A percentile compares a stretch with the other conserved stretches of the same genome.
These are phyloP conservation scores for Leucoraja ocellata DNA, from an alignment of 2,797 vertebrate species.

Conservation along the genomic window DNA sequence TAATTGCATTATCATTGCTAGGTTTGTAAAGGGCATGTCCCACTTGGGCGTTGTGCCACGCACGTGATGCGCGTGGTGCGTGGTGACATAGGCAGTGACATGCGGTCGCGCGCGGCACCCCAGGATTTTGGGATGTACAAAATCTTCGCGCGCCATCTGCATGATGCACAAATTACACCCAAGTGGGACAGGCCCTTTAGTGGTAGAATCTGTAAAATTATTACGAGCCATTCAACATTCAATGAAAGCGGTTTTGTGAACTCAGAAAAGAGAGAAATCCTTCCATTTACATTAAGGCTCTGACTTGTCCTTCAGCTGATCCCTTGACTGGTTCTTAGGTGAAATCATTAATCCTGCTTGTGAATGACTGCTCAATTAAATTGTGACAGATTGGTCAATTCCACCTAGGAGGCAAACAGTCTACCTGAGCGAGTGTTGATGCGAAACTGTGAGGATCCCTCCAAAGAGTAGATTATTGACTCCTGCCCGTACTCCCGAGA, in stretches of 20 bases:
- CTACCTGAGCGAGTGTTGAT: constrained; percentile 92
- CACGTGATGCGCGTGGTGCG: no score
- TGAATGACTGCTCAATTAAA: no score
- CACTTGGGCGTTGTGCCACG: no score
- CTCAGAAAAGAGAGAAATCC: neutral
- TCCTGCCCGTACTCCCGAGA: constrained; percentile 92
- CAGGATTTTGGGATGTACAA: no score
- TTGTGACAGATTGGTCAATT: neutral
- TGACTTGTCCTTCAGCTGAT: neutral
- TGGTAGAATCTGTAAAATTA: no score
- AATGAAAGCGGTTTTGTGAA: neutral
- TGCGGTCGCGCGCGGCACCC: no score
- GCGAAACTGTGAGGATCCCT: constrained; percentile 87
- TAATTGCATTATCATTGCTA: neutral
- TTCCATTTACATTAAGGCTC: neutral
- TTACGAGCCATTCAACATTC: neutral
- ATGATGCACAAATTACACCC: no score
- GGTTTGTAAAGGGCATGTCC: no score
- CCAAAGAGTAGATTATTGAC: constrained; percentile 92
- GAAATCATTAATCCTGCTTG: neutral
- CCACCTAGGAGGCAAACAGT: neutral
- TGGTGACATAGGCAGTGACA: no score
- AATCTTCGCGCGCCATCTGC: no score
- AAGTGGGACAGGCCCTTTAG: no score
- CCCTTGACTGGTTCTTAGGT: neutral